Evolutionary conservation across 2,113 vertebrate species (phyloP).

Genomic region (Centropus bengalensis): DNA sequence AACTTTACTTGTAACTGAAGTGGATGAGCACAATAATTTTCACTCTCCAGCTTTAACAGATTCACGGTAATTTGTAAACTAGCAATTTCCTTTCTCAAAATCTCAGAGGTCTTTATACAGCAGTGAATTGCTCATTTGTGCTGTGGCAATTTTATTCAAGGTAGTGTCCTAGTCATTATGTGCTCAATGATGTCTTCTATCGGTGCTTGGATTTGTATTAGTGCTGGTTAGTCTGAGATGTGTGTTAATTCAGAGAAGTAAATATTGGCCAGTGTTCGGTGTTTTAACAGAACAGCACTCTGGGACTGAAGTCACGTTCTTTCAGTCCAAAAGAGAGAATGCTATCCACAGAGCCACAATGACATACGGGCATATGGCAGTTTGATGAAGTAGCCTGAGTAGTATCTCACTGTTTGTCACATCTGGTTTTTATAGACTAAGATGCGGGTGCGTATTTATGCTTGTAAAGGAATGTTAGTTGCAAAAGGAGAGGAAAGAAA

Average conservation of each 20-base stretch:
- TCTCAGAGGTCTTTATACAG: constrained; percentile 25
- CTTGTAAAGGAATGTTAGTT: not conserved
- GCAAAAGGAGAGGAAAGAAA: not conserved
- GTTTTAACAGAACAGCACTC: constrained; percentile 16
- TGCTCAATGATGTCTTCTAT: constrained; percentile 3
- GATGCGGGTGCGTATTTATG: not conserved
- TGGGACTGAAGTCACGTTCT: not conserved
- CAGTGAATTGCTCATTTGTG: constrained; percentile 18
- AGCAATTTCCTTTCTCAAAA: constrained; percentile 1
- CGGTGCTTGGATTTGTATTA: constrained; percentile 31
- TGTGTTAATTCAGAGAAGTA: constrained; percentile 41
- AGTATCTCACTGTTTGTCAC: not conserved
- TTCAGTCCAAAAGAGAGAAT: not conserved
- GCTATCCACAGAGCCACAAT: not conserved
- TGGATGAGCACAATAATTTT: not conserved
- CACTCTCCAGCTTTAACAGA: not conserved
- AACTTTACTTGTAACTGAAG: not conserved
- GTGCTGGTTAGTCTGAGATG: constrained; percentile 1
- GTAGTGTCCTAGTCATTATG: constrained; percentile 5
- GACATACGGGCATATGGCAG: not conserved
- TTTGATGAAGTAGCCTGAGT: not conserved
- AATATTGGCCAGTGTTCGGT: not conserved
- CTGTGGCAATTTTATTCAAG: constrained; percentile 11
- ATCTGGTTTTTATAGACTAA: not conserved
- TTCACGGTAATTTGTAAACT: constrained; percentile 13